Percentiles rank a stretch among this genome's conserved stretches.
phyloP scores from a whole-genome alignment of 2,113 vertebrate species.

The Anolis carolinensis region DNA sequence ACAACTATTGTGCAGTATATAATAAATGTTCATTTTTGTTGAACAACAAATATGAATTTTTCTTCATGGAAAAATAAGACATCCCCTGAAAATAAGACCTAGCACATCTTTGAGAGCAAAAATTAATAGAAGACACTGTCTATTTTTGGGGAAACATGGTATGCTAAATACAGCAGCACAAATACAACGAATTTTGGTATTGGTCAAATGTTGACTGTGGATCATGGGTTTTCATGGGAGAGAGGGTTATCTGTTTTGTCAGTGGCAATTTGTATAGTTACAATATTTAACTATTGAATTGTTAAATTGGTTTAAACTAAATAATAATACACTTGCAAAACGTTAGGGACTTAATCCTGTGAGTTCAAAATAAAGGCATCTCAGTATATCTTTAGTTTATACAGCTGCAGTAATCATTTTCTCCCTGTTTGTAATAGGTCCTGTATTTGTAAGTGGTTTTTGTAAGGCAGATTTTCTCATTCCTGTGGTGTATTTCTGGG shows the following conservation, averaged over 20 bases:
- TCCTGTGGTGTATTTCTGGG: background rate
- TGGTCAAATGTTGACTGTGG: constrained; percentile 9
- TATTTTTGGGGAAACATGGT: too few relatives aligned
- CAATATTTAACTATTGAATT: background rate
- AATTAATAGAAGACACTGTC: too few relatives aligned
- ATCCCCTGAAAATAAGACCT: too few relatives aligned
- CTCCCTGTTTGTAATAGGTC: rapidly evolving
- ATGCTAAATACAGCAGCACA: background rate
- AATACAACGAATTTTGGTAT: background rate
- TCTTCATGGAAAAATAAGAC: too few relatives aligned
- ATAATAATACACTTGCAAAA: constrained; percentile 41
- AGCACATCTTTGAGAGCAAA: too few relatives aligned
- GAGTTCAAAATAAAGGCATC: constrained; percentile 55
- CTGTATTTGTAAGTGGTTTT: constrained; percentile 13
- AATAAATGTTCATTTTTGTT: too few relatives aligned
- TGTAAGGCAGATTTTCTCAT: background rate
- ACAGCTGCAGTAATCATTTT: rapidly evolving
- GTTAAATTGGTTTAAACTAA: background rate
- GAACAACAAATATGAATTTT: too few relatives aligned
- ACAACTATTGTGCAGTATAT: too few relatives aligned
- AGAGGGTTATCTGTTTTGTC: background rate
- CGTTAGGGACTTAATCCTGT: constrained; percentile 50
- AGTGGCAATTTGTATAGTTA: background rate
- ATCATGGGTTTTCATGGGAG: background rate
- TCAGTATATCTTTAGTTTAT: constrained; percentile 9